Base-by-base conservation (phyloP, 2,797 vertebrate genomes). In the Melanogrammus aeglefinus region DNA sequence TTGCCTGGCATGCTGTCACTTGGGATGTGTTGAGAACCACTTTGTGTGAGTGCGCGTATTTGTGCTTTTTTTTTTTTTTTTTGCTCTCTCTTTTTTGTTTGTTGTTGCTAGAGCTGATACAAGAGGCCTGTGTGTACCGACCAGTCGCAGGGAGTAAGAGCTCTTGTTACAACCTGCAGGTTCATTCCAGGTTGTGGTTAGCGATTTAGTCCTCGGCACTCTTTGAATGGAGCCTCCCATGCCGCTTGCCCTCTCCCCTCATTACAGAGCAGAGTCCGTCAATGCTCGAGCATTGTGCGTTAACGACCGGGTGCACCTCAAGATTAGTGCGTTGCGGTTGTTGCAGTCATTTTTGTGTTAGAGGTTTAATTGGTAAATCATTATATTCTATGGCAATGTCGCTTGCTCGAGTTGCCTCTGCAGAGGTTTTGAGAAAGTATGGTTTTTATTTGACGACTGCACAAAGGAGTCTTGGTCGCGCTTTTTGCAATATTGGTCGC, bases 111-210 rank as follows among this genome's bases (percentile, higher is more conserved):
- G n/a, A 16, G n/a, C 70, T 14, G 27, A 29, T 14, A 24, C 5
- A 14, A 51, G 66, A 31, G 39, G n/a, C 31, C 35, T 5, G 51
- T 29, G 73, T 31, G 69, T 29, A 1, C 27, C 31, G 63, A 77
- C 35, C 75, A 29, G 70, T 72, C 36, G 31, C 6, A 71, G 51
- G 14, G 39, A 24, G 5, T 12, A 27, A 35, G 6, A 51, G 35
- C 82, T 87, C 70, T 66, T 76, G 76, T 78, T 83, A 75, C 83
- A 82, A 76, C 74, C 63, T 18, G 8, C 44, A 38, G 66, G 78
- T 79, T 86, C 72, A 85, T 80, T 78, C 77, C 72, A 86, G 85
- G 88, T 83, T 77, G 72, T 75, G 57, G 74, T 84, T 83, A 77
- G 83, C 84, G 39, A 84, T 86, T 84, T 76, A 36, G 66, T 81